phyloP scores from a whole-genome alignment of 2,888 invertebrate species.

The Holacanthella duospinosa region DNA sequence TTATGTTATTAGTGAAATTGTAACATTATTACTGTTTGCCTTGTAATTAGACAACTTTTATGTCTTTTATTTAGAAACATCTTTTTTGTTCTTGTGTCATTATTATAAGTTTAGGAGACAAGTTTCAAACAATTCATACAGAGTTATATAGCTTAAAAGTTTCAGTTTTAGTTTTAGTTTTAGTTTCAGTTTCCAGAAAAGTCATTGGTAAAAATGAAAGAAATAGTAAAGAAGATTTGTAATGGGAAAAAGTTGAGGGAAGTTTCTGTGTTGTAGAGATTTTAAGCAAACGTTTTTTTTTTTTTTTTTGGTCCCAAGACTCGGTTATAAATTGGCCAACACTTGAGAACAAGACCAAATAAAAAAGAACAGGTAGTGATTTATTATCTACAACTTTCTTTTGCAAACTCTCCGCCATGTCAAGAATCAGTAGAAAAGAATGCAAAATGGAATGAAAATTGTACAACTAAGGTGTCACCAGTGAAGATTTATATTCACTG shows the following conservation, averaged over 20 bases:
- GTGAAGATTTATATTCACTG: background rate
- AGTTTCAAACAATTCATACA: too few relatives aligned
- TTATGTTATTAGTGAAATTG: too few relatives aligned
- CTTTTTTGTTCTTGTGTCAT: background rate
- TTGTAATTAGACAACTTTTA: background rate
- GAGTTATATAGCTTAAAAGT: too few relatives aligned
- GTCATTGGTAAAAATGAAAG: too few relatives aligned
- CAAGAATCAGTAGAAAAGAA: background rate
- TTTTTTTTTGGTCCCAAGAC: background rate
- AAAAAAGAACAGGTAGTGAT: background rate
- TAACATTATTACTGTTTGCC: too few relatives aligned
- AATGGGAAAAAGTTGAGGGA: too few relatives aligned
- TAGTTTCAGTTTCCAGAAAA: too few relatives aligned
- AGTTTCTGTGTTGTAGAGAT: too few relatives aligned
- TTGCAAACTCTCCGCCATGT: background rate
- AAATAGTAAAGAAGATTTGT: too few relatives aligned
- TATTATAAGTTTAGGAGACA: background rate
- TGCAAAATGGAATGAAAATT: background rate
- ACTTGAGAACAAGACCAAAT: background rate
- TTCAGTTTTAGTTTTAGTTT: too few relatives aligned
- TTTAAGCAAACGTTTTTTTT: too few relatives aligned
- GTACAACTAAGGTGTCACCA: background rate
- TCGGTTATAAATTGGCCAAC: constrained; percentile 4
- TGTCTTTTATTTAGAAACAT: background rate
- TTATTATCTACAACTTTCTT: background rate